These are phyloP conservation scores for Micrasema minimum DNA, from an alignment of 1,140 invertebrate genomes.

Conservation along the genomic window DNA sequence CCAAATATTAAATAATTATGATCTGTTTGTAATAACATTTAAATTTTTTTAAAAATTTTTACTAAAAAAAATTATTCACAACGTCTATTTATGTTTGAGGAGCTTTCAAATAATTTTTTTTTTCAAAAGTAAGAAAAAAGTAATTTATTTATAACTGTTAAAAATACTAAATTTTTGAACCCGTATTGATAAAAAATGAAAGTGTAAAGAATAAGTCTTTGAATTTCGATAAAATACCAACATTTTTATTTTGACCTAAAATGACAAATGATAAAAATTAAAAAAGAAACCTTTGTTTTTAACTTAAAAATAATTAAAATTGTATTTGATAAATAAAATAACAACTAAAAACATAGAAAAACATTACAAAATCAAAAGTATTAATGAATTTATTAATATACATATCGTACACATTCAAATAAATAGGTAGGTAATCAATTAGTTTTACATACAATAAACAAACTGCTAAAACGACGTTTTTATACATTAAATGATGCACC, in stretches of 20 bases:
- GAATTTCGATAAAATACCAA: no score
- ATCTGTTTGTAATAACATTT: neutral
- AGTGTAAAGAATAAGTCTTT: no score
- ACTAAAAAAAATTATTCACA: neutral
- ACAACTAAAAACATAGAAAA: constrained; percentile 27
- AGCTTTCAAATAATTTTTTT: neutral
- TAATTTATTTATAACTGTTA: no score
- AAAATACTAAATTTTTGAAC: no score
- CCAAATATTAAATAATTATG: no score
- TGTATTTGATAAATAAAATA: neutral
- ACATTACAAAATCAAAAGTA: neutral
- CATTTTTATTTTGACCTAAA: no score
- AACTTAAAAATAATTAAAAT: neutral
- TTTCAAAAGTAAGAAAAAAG: no score
- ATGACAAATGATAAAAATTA: no score
- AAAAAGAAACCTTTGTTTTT: neutral
- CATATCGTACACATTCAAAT: neutral
- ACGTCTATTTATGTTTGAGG: neutral
- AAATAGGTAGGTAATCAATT: constrained; percentile 22
- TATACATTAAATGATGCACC: constrained; percentile 27
- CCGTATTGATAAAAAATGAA: no score
- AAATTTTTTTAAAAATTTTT: neutral
- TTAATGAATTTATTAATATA: no score
- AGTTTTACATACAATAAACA: constrained; percentile 2
- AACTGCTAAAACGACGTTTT: constrained; percentile 2